Evolutionary conservation across 2,797 vertebrate species (phyloP), one percentile per base, ranked within the genome.

Genomic region (Toxotes lorentzi): DNA sequence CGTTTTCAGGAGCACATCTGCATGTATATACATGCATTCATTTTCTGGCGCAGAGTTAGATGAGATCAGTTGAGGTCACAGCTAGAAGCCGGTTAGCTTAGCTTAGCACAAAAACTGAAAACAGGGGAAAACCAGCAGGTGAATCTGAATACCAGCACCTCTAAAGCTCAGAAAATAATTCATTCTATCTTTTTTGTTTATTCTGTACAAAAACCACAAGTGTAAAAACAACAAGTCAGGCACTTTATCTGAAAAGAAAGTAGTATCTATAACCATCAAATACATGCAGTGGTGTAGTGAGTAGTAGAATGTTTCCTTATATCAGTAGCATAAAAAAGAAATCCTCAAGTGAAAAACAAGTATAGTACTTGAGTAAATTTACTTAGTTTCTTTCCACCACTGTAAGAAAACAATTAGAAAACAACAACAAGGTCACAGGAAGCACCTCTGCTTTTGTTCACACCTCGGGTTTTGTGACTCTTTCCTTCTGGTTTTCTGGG

Each of bases 341-440:
- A 62, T 21, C 21, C 7, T 30, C 13, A 48, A 8, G 21, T 43
- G 14, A 48, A 21, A 48, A 2, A 21, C 6, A 43, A 11, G 3
- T 27, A 11, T 11, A n/a, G 11, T 43, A 58, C 35, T 41, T 27
- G 32, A 66, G 51, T 38, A n/a, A 63, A 21, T n/a, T 11, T 51
- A 50, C n/a, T 24, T 10, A 5, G 32, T 60, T 19, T 48, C 21
- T 59, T 50, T 48, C 35, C 2, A 24, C 24, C 17, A 4, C 27
- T n/a, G 8, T 21, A 35, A 17, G 60, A 70, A 43, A 50, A 21
- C 4, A 19, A 34, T 56, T 2, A 21, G 7, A 43, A 54, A 7
- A 19, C 23, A 38, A 23, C 7, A 54, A 53, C 4, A 1, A 81
- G 57, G 62, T 72, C 68, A 72, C 41, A 68, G 70, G 73, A 80